These are phyloP conservation scores for Falco peregrinus DNA, from an alignment of 2,797 vertebrate species.

Conservation along the genomic window DNA sequence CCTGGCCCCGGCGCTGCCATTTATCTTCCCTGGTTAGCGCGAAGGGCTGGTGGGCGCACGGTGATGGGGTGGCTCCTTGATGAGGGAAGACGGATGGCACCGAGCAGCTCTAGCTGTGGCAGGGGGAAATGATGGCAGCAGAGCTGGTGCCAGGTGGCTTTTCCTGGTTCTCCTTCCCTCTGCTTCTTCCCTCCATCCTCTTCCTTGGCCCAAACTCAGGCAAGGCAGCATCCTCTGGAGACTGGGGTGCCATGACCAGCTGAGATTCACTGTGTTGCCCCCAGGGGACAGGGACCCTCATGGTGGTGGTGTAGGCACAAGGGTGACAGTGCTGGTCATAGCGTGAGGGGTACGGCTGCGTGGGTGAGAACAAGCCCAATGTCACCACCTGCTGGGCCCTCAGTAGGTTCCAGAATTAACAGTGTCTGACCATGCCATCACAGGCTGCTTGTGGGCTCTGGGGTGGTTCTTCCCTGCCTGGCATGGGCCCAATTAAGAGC, in stretches of 20 bases:
- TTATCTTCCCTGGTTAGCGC: conserved; percentile 52
- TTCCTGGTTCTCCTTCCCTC: neutral
- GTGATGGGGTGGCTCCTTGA: conserved; percentile 62
- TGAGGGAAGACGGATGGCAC: conserved; percentile 55
- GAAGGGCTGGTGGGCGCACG: conserved; percentile 8
- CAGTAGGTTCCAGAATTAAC: neutral
- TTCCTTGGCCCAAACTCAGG: neutral
- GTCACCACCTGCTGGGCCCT: neutral
- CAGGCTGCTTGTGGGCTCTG: neutral
- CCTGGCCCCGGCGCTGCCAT: neutral
- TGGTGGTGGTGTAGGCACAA: neutral
- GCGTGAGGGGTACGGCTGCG: neutral
- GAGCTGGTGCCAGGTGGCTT: neutral
- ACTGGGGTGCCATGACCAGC: rapidly evolving
- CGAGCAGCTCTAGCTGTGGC: neutral
- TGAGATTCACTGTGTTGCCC: neutral
- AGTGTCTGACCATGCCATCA: rapidly evolving
- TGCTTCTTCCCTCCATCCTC: neutral
- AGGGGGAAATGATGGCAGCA: neutral
- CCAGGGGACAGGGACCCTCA: rapidly evolving
- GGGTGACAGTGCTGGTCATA: neutral
- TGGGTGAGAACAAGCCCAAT: neutral
- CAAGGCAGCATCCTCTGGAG: neutral
- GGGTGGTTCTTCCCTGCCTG: neutral
- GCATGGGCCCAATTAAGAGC: conserved; percentile 23